Conservation (phyloP, 2,888 invertebrate species). For the Polyommatus icarus region DNA sequence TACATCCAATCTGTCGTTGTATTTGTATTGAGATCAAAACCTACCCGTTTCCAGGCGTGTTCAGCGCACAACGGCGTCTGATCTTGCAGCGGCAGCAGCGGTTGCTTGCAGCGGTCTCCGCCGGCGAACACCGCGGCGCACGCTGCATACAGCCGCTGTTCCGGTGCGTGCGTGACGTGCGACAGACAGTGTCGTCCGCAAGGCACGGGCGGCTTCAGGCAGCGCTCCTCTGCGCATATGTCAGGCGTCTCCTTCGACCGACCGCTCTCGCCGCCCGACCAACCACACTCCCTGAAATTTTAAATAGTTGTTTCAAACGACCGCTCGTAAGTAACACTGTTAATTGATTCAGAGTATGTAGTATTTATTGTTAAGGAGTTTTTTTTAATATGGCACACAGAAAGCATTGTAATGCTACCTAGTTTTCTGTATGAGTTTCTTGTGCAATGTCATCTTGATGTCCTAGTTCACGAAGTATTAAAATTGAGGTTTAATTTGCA, state of each 20-base stretch:
- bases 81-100: slow-evolving; percentile 67
- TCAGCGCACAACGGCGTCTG: slow-evolving; percentile 91
- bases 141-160: slow-evolving; percentile 85
- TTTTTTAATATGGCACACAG: too few species aligned
- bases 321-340: not conserved
- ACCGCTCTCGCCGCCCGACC: slow-evolving; percentile 64
- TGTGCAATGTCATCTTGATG: too few species aligned
- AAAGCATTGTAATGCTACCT: too few species aligned
- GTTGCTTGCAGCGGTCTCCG: slow-evolving; percentile 71
- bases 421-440: too few species aligned
- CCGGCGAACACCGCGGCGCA: slow-evolving; percentile 77
- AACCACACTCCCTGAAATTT: slow-evolving; percentile 49
- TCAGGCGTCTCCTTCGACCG: slow-evolving; percentile 37
- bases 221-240: slow-evolving; percentile 57
- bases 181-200: slow-evolving; percentile 90
- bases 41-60: slow-evolving; percentile 89
- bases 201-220: slow-evolving; percentile 80
- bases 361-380: too few species aligned
- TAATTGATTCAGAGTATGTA: not conserved
- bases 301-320: not conserved
- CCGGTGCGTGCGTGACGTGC: slow-evolving; percentile 92
- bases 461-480: too few species aligned
- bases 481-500: too few species aligned
- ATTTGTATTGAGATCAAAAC: slow-evolving; percentile 37
- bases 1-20: too few species aligned